Percentiles rank a stretch among this genome's conserved stretches.
Evolutionary conservation across 2,888 invertebrate species (phyloP).

Genomic region (Brenthis daphne): DNA sequence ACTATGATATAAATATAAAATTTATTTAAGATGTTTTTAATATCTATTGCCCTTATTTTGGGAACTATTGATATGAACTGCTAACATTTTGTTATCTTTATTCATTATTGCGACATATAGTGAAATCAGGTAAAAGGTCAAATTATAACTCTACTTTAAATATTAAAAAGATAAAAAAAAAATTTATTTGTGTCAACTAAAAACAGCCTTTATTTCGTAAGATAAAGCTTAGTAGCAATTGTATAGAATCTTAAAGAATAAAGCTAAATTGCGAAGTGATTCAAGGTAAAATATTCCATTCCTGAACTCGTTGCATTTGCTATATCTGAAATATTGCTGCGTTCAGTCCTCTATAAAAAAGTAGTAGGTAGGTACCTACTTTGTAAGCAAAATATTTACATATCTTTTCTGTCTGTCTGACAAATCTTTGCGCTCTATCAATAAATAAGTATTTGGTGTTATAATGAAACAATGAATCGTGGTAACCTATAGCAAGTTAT

Average conservation of each 20-base stretch:
- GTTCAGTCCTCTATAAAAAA: background rate
- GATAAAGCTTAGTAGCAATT: conserved; percentile 5
- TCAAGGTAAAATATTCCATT: conserved; percentile 44
- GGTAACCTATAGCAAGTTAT: too few species aligned
- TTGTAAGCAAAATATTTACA: too few species aligned
- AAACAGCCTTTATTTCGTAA: background rate
- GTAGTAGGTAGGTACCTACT: too few species aligned
- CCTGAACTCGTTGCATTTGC: conserved; percentile 42
- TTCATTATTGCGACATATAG: conserved; percentile 31
- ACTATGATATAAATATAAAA: too few species aligned
- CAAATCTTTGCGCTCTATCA: too few species aligned
- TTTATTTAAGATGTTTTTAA: too few species aligned
- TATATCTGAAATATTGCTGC: conserved; percentile 22
- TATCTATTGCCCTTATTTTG: too few species aligned
- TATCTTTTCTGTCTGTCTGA: too few species aligned
- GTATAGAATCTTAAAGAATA: background rate
- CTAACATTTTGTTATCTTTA: background rate
- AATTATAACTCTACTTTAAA: conserved; percentile 9
- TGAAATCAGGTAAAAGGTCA: conserved; percentile 45
- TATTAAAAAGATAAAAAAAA: background rate
- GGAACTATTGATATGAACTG: too few species aligned
- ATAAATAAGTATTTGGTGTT: too few species aligned
- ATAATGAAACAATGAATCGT: too few species aligned
- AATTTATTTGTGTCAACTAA: background rate
- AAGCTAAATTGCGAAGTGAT: conserved; percentile 40